Percentiles rank a stretch among this genome's conserved stretches.
Evolutionary conservation across 2,113 vertebrate species (phyloP).

Genomic region (Prinia subflava): DNA sequence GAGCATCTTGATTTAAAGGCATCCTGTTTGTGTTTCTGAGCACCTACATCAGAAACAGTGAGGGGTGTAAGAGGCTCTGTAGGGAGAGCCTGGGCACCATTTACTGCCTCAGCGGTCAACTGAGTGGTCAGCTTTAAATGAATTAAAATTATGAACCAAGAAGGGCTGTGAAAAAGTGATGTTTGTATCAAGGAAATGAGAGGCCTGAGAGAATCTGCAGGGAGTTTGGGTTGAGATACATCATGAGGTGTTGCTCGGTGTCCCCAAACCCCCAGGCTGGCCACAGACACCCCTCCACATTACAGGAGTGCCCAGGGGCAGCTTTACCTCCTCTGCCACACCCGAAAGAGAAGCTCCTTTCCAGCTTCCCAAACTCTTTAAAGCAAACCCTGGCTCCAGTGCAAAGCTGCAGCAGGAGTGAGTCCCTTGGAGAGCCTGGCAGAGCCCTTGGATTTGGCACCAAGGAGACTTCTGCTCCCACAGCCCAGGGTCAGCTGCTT

Average conservation of each 20-base stretch:
- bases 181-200: neutral
- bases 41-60: accelerated
- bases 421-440: neutral
- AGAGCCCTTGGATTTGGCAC: neutral
- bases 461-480: accelerated
- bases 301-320: neutral
- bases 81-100: neutral
- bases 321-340: neutral
- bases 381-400: accelerated
- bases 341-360: neutral
- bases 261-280: neutral
- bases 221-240: neutral
- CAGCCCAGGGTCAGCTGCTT: neutral
- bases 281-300: neutral
- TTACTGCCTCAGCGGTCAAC: neutral
- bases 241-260: accelerated
- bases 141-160: neutral
- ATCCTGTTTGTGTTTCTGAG: neutral
- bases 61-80: neutral
- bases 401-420: neutral
- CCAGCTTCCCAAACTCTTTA: neutral
- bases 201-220: neutral
- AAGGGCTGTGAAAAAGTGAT: neutral
- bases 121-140: neutral
- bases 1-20: neutral